Evolutionary conservation across 2,113 vertebrate genomes (phyloP).

Genomic region (Ciconia boyciana): DNA sequence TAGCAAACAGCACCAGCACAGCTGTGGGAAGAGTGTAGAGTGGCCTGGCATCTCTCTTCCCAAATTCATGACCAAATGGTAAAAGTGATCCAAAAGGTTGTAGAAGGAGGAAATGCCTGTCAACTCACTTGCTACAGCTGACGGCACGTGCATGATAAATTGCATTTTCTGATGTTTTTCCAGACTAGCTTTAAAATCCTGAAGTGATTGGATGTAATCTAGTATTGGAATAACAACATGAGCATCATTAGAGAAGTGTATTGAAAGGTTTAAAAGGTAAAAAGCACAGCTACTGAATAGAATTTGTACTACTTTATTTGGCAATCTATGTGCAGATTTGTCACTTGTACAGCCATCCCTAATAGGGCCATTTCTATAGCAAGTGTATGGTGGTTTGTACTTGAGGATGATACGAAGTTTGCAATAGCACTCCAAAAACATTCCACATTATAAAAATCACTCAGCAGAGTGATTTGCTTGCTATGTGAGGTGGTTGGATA

Average conservation of each 20-base stretch:
- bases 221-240: neutral
- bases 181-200: neutral
- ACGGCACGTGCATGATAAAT: neutral
- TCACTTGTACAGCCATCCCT: neutral
- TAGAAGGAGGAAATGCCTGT: neutral
- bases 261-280: neutral
- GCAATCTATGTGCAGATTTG: neutral
- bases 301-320: neutral
- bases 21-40: neutral
- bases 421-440: neutral
- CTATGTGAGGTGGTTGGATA: conserved; percentile 36
- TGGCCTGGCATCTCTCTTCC: neutral
- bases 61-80: neutral
- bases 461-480: conserved; percentile 21
- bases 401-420: neutral
- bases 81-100: neutral
- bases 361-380: neutral
- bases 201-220: neutral
- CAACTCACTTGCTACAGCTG: neutral
- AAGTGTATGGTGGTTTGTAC: neutral
- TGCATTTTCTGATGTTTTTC: neutral
- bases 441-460: neutral
- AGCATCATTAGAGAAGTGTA: neutral
- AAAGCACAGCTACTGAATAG: neutral
- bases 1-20: neutral